Evolutionary conservation across 2,797 vertebrate genomes (phyloP), one percentile per base, ranked within the genome.

Genomic region (Neosilurus hyrtlii): DNA sequence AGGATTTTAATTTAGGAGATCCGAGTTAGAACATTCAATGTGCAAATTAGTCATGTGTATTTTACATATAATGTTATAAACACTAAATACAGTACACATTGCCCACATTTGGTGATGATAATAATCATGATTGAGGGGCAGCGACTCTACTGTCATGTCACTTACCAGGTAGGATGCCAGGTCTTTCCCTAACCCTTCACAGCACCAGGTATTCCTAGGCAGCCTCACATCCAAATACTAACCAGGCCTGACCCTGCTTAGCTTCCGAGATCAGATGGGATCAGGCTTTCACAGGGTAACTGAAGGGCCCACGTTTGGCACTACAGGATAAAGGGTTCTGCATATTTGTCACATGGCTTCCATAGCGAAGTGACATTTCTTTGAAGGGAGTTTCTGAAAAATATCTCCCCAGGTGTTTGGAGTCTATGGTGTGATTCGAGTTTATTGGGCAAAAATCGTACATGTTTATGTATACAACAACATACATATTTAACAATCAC

Each of bases 341-440:
- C 22, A 54, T 73, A 54, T 18, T 26, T 73, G 71, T 24, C 8
- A 71, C 54, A 35, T 57, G 30, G 4, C 35, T 59, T 9, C 35
- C 16, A n/a, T 75, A 12, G 54, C 35, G 30, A 75, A 59, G 56
- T n/a, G 37, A 14, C 11, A 57, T 37, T 75, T 5, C 37, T 24
- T 75, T 75, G 56, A 57, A 6, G 54, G 73, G 73, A 75, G 73
- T 75, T 75, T 75, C 54, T 37, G n/a, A 20, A 35, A 37, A 56
- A 73, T 52, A 59, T 54, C 59, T 75, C 30, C 18, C 30, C 56
- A 15, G 30, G 18, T 24, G 10, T 57, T 2, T 75, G 30, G 16
- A 54, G 73, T 59, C 26, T 54, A 57, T 57, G 72, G 20, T 26
- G 24, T 43, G 37, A 43, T 43, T 43, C 37, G 37, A 43, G 37